Percentiles rank a stretch among this genome's conserved stretches.
phyloP scores from a whole-genome alignment of 2,888 invertebrate genomes.

The Atrina japonica region DNA sequence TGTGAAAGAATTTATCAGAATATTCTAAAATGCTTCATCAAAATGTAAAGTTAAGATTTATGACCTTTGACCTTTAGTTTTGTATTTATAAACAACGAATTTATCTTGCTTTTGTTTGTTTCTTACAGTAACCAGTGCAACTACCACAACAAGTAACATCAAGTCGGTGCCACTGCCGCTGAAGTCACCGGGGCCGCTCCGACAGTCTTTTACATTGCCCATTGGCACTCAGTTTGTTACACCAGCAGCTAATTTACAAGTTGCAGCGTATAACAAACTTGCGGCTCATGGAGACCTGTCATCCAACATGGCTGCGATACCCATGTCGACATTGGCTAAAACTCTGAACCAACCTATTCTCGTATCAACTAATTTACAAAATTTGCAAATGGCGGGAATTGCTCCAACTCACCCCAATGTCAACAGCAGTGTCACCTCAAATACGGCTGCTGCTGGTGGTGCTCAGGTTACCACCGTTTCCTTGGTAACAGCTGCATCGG shows the following conservation, averaged over 20 bases:
- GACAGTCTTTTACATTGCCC: constrained; percentile 17
- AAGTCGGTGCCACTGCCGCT: constrained; percentile 10
- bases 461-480: constrained; percentile 9
- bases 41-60: no score
- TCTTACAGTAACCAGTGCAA: constrained; percentile 19
- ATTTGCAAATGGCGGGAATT: constrained; percentile 12
- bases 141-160: constrained; percentile 9
- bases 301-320: constrained; percentile 15
- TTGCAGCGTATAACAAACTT: constrained; percentile 37
- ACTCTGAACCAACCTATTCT: constrained; percentile 57
- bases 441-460: constrained; percentile 14
- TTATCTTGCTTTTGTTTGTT: no score
- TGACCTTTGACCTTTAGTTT: no score
- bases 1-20: no score
- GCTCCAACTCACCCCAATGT: constrained; percentile 19
- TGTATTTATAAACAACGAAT: no score
- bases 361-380: constrained; percentile 33
- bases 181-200: constrained; percentile 6
- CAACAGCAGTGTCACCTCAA: neutral
- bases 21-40: no score
- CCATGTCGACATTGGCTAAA: constrained; percentile 30
- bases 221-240: constrained; percentile 26
- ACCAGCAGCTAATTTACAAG: constrained; percentile 21
- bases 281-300: constrained; percentile 24
- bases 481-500: constrained; percentile 15